These are phyloP conservation scores for Limnephilus marmoratus DNA, from an alignment of 2,888 invertebrate species.

Conservation along the genomic window DNA sequence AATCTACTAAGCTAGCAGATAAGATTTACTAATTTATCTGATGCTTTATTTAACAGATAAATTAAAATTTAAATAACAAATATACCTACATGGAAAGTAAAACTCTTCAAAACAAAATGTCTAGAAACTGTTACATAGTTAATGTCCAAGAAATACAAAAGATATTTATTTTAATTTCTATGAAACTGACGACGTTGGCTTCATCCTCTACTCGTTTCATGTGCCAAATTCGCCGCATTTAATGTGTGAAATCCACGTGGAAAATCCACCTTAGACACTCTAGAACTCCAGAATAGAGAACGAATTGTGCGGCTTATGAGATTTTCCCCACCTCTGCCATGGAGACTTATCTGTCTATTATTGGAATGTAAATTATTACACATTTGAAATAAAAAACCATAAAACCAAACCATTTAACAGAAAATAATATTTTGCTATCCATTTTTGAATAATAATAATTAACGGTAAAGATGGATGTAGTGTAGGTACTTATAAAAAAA, in stretches of 20 bases:
- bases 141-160: too few species aligned
- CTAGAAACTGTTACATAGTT: too few species aligned
- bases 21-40: too few species aligned
- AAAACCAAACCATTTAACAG: background rate
- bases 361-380: background rate
- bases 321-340: background rate
- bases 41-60: too few species aligned
- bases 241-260: background rate
- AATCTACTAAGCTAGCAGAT: too few species aligned
- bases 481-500: too few species aligned
- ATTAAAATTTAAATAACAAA: too few species aligned
- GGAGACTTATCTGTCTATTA: background rate
- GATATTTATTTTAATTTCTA: background rate
- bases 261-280: background rate
- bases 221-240: background rate
- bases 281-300: background rate
- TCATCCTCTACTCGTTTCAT: background rate
- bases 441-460: too few species aligned
- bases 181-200: background rate
- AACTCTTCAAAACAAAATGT: too few species aligned
- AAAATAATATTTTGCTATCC: background rate
- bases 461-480: too few species aligned
- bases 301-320: background rate
- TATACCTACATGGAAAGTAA: too few species aligned
- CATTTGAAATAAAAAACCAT: background rate